Evolutionary conservation across 2,888 invertebrate species (phyloP).

Genomic region (Callosobruchus maculatus): DNA sequence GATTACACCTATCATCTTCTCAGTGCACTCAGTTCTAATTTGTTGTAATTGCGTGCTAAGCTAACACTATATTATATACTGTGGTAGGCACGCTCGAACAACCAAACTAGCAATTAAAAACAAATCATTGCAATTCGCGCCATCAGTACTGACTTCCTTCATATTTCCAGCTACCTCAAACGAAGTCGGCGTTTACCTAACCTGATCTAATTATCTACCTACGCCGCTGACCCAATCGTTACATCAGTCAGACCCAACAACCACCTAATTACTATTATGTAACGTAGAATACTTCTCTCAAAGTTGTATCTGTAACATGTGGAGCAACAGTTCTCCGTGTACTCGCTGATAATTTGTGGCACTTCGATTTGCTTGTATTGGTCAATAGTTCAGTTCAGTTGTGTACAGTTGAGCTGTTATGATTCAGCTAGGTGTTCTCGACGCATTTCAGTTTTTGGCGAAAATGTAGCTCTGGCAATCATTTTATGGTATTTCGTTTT

Average conservation of each 20-base stretch:
- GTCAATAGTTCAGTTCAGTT: too few species aligned
- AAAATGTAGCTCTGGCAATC: too few species aligned
- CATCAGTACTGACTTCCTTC: background rate
- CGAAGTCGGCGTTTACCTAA: background rate
- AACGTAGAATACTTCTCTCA: conserved; percentile 30
- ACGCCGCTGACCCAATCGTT: conserved; percentile 14
- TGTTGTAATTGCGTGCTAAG: too few species aligned
- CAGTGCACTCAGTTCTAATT: too few species aligned
- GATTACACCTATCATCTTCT: too few species aligned
- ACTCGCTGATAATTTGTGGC: conserved; percentile 33
- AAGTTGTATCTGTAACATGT: conserved; percentile 29
- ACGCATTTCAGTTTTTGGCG: too few species aligned
- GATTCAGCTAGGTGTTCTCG: too few species aligned
- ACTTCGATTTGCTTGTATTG: conserved; percentile 21
- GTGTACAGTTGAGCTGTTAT: too few species aligned
- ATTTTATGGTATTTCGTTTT: too few species aligned
- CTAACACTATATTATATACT: too few species aligned
- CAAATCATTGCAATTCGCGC: background rate
- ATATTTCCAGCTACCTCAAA: background rate
- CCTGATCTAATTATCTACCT: background rate
- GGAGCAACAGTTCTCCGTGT: conserved; percentile 29
- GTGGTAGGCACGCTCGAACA: too few species aligned
- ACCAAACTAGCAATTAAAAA: background rate
- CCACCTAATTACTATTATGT: conserved; percentile 35
- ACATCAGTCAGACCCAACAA: conserved; percentile 33